A percentile compares a stretch with the other conserved stretches of the same genome.
phyloP scores from a whole-genome alignment of 1,140 invertebrate genomes.

The Spodoptera frugiperda region DNA sequence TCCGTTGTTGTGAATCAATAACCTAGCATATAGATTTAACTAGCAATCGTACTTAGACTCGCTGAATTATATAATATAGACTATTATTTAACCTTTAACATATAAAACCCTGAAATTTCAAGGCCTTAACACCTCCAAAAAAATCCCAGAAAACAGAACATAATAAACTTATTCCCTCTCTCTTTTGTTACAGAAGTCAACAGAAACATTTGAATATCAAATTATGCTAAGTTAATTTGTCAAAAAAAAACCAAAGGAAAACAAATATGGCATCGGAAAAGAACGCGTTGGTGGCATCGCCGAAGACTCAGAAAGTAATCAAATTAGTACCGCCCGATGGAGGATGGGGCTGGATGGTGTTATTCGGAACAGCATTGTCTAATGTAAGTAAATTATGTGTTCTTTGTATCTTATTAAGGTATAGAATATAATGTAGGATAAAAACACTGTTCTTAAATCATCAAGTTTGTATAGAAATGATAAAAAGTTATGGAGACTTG shows the following conservation, averaged over 20 bases:
- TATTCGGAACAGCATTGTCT: slow-evolving; percentile 87
- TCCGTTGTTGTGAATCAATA: no score
- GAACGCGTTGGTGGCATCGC: slow-evolving; percentile 57
- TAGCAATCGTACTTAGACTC: no score
- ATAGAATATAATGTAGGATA: no score
- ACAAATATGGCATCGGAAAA: slow-evolving; percentile 66
- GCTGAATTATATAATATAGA: no score
- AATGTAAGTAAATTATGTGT: slow-evolving; percentile 86
- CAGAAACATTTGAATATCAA: not conserved
- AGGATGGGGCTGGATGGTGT: slow-evolving; percentile 90
- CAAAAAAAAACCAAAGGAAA: slow-evolving; percentile 35
- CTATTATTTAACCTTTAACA: no score
- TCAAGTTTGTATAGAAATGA: no score
- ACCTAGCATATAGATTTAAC: no score
- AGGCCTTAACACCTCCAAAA: no score
- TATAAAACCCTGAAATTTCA: no score
- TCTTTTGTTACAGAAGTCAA: slow-evolving; percentile 26
- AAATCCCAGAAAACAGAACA: not conserved
- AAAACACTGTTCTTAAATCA: no score
- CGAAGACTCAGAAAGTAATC: slow-evolving; percentile 67
- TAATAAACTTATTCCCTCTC: not conserved
- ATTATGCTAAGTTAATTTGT: slow-evolving; percentile 45
- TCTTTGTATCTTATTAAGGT: not conserved
- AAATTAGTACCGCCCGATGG: slow-evolving; percentile 87
- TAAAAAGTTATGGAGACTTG: no score